Conservation (phyloP, 1,140 invertebrate genomes). For the Zaprionus nigranus region DNA sequence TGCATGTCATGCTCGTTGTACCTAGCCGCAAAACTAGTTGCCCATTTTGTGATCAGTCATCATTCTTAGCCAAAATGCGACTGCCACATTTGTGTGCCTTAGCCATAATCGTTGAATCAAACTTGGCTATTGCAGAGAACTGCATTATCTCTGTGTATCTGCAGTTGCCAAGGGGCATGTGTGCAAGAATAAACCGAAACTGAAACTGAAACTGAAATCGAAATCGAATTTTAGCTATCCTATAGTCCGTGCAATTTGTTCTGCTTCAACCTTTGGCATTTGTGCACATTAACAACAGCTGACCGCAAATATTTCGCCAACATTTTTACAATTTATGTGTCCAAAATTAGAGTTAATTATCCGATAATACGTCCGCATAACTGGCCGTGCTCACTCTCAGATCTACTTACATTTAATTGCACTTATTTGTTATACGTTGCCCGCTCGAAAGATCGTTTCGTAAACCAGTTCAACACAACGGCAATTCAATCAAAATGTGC, state of each 20-base stretch:
- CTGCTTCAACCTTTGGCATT: conserved; percentile 6
- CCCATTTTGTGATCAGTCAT: conserved; percentile 33
- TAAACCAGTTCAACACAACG: conserved; percentile 1
- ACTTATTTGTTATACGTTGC: not conserved
- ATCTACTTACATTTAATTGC: conserved; percentile 2
- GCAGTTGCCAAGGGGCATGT: not conserved
- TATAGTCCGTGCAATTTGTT: conserved; percentile 7
- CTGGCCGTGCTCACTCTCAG: not conserved
- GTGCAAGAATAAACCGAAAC: not conserved
- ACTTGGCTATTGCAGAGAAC: conserved; percentile 1
- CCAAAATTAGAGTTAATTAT: conserved; percentile 1
- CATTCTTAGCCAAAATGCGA: conserved; percentile 26
- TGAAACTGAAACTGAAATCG: not conserved
- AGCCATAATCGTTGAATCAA: not conserved
- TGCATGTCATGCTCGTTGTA: conserved; percentile 20
- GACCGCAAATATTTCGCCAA: conserved; percentile 22
- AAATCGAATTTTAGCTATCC: not conserved
- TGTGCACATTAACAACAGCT: conserved; percentile 13
- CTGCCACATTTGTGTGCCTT: conserved; percentile 1
- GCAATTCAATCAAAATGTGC: not conserved
- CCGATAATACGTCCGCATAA: not conserved
- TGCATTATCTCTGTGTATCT: not conserved
- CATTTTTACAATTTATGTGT: conserved; percentile 9
- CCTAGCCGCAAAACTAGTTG: conserved; percentile 23
- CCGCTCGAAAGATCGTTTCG: too few relatives aligned